Base-by-base conservation (phyloP, 2,888 invertebrate species). In the Ophioninae sp. region DNA sequence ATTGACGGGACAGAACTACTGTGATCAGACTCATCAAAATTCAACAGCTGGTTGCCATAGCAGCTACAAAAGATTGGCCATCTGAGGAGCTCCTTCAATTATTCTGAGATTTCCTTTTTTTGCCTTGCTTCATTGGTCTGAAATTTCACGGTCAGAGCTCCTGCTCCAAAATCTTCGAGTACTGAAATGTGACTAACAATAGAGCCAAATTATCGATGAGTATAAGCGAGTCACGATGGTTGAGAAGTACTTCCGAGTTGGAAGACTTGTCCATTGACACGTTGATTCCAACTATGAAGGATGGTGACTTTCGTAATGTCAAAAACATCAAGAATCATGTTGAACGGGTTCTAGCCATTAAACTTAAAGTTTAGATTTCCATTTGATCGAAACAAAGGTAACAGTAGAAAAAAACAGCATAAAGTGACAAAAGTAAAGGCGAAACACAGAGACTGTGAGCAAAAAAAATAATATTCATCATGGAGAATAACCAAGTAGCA, bases 21-120 rank as follows among this genome's bases (percentile, higher is more conserved):
- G 58, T 13, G 71, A 71, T 76, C 41, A 30, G 56, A 37, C 65
- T 79, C 75, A n/a, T 39, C 5, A 22, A 71, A 64, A 67, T 41
- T 30, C 23, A 65, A 37, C 74, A 56, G 39, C 51, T 58, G 82
- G 87, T 88, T 88, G 86, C 86, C 84, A 87, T 87, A 86, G 86
- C 64, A 83, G 81, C 85, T 9, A 23, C 22, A 41, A 86, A 85
- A 87, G 79, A 87, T 64, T 85, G 76, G 23, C 30, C 23, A 63
- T 51, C 23, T 10, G 83, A 81, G 67, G 56, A 74, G 61, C 59
- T 73, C 58, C 63, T 81, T 86, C 84, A 73, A 73, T 81, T 78
- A 78, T 76, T 74, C n/a, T 78, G 64, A 58, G 44, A 23, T 59
- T 72, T 63, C 56, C 68, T 56, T 41, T 69, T 39, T 6, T 39